Evolutionary conservation across 2,888 invertebrate genomes (phyloP).

Genomic region (Seira sanloemensis): DNA sequence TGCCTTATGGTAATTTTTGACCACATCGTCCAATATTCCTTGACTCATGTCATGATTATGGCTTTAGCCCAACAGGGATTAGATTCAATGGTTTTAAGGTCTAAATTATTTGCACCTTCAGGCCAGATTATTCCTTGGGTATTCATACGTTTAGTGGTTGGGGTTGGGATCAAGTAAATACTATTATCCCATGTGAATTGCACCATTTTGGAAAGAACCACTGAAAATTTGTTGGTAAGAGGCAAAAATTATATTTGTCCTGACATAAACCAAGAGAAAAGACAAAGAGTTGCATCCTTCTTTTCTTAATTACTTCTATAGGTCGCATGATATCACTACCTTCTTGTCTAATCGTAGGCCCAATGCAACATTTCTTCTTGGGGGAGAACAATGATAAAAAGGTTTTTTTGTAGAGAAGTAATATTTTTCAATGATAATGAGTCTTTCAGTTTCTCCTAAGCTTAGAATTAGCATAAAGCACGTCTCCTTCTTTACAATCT

Average conservation of each 20-base stretch:
- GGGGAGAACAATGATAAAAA: no score
- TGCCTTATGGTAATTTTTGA: conserved; percentile 40
- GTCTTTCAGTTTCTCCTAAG: background rate
- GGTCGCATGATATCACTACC: no score
- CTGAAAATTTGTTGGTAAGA: background rate
- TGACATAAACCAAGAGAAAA: conserved; percentile 27
- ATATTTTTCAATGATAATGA: background rate
- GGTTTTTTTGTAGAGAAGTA: no score
- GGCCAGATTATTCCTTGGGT: conserved; percentile 25
- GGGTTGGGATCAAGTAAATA: conserved; percentile 19
- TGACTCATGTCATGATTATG: conserved; percentile 32
- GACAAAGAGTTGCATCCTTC: conserved; percentile 33
- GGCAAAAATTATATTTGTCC: conserved; percentile 19
- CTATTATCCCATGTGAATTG: background rate
- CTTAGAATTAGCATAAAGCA: background rate
- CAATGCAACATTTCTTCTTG: no score
- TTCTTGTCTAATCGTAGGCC: no score
- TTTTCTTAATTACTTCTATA: conserved; percentile 32
- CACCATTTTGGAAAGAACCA: background rate
- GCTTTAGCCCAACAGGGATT: conserved; percentile 28
- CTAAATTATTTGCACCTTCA: conserved; percentile 21
- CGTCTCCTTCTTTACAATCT: background rate
- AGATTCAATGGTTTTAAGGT: conserved; percentile 33
- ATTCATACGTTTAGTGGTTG: conserved; percentile 18
- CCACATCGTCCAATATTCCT: conserved; percentile 20